Evolutionary conservation across 2,888 invertebrate genomes (phyloP).

Genomic region (Calliphora vomitoria): DNA sequence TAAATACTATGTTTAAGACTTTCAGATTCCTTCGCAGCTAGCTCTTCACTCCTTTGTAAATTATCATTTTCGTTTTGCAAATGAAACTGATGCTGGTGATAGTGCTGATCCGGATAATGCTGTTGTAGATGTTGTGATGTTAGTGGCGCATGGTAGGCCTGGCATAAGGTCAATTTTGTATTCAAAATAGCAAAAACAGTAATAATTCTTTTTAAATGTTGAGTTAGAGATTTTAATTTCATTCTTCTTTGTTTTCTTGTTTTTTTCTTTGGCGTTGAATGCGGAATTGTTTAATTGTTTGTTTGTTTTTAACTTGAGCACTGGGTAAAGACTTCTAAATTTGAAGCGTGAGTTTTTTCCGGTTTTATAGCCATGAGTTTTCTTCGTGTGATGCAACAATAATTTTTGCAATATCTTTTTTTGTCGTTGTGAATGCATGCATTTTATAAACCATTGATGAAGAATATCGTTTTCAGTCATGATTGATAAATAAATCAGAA

Average conservation of each 20-base stretch:
- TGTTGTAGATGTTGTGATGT: background rate
- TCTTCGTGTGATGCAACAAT: background rate
- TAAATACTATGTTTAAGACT: background rate
- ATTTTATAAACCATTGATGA: conserved; percentile 11
- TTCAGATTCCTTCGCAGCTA: background rate
- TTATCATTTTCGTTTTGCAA: background rate
- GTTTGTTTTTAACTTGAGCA: conserved; percentile 51
- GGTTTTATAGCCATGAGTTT: conserved; percentile 58
- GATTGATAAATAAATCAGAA: background rate
- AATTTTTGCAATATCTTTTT: conserved; percentile 4
- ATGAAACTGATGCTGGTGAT: background rate
- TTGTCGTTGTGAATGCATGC: background rate
- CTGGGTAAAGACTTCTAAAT: conserved; percentile 63
- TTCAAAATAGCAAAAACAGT: background rate
- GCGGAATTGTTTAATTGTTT: conserved; percentile 48
- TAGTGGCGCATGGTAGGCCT: background rate
- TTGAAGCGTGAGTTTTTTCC: conserved; percentile 49
- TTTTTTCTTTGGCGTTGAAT: conserved; percentile 9
- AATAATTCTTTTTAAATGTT: conserved; percentile 1
- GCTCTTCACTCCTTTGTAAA: background rate
- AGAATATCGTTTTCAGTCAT: background rate
- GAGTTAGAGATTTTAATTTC: conserved; percentile 31
- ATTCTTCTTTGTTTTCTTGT: conserved; percentile 10
- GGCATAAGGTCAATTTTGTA: background rate
- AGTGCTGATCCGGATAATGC: background rate